These are phyloP conservation scores for Apteryx mantelli DNA, from an alignment of 2,113 vertebrate genomes.

Conservation along the genomic window DNA sequence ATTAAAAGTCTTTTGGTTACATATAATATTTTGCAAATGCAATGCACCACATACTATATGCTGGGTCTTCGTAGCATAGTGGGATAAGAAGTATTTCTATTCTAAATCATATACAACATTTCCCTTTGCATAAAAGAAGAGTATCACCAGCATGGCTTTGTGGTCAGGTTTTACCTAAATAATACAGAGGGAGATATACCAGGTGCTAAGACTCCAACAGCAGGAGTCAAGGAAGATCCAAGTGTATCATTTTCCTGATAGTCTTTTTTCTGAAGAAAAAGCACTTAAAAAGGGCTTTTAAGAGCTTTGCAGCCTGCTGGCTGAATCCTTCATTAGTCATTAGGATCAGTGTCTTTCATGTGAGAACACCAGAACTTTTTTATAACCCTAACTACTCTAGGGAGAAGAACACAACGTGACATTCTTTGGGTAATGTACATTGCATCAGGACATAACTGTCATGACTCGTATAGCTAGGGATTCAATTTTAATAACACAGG, in stretches of 20 bases:
- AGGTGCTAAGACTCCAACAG: not conserved
- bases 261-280: not conserved
- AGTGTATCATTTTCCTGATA: not conserved
- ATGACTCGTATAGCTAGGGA: not conserved
- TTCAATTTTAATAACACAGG: not conserved
- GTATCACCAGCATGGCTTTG: not conserved
- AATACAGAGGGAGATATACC: not conserved
- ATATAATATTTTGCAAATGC: not conserved
- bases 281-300: not conserved
- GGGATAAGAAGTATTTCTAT: not conserved
- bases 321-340: conserved; percentile 29
- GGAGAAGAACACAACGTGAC: conserved; percentile 16
- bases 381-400: not conserved
- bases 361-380: conserved; percentile 38
- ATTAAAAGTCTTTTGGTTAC: not conserved
- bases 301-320: conserved; percentile 1
- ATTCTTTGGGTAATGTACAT: not conserved
- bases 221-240: not conserved
- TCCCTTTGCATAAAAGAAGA: not conserved
- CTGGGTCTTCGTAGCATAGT: not conserved
- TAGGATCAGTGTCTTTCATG: not conserved
- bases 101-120: not conserved
- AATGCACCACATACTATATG: accelerated
- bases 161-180: not conserved
- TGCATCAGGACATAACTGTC: not conserved